Evolutionary conservation across 1,140 invertebrate species (phyloP).

Genomic region (Glomeris maerens): DNA sequence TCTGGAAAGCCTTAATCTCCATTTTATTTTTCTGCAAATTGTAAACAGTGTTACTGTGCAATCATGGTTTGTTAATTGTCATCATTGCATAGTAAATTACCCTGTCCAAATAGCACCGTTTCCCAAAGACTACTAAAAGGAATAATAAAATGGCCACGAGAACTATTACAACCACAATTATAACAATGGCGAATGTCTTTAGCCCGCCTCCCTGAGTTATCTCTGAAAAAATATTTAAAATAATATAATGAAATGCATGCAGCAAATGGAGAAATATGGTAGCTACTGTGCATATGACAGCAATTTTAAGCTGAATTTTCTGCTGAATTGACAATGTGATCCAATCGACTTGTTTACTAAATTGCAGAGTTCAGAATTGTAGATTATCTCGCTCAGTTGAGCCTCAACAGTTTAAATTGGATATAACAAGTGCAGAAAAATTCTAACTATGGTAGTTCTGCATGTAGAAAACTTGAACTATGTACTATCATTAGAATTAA

Average conservation of each 20-base stretch:
- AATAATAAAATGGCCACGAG: slow-evolving; percentile 1
- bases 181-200: background rate
- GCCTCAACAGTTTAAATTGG: no score
- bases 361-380: no score
- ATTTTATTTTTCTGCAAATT: slow-evolving; percentile 5
- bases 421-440: no score
- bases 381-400: no score
- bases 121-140: background rate
- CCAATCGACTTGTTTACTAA: no score
- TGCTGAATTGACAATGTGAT: background rate
- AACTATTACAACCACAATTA: background rate
- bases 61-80: background rate
- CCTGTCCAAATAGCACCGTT: background rate
- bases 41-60: background rate
- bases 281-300: background rate
- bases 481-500: background rate
- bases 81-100: background rate
- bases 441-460: no score
- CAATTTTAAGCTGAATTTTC: background rate
- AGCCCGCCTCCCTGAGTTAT: background rate
- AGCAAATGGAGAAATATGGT: background rate
- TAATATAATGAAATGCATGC: background rate
- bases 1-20: slow-evolving; percentile 3
- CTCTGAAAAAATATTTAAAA: background rate
- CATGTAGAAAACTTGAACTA: no score